These are phyloP conservation scores for Poeciliopsis gracilis DNA, from an alignment of 2,797 vertebrate species.

Conservation along the genomic window DNA sequence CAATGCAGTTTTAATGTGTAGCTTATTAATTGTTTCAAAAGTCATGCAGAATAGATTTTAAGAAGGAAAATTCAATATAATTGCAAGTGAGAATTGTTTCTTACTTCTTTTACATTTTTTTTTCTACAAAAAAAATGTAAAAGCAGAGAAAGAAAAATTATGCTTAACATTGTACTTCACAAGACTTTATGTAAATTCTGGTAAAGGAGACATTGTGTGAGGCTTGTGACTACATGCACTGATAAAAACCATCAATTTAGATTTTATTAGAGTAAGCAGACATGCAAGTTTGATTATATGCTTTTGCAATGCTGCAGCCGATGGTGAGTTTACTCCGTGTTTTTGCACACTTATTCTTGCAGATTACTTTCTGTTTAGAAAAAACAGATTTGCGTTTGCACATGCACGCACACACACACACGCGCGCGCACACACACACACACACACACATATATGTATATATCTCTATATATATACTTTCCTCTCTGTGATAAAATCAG, in stretches of 20 bases:
- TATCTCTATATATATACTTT: background rate
- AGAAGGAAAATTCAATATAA: conserved; percentile 6
- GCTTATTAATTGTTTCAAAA: conserved; percentile 39
- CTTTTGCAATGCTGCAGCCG: background rate
- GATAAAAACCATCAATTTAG: conserved; percentile 1
- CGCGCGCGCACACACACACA: no score
- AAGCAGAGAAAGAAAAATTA: background rate
- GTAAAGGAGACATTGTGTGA: background rate
- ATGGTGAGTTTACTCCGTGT: background rate
- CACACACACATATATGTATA: no score
- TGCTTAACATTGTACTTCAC: background rate
- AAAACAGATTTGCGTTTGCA: background rate
- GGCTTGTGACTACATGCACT: conserved; percentile 6
- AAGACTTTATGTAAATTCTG: background rate
- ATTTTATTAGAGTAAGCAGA: conserved; percentile 4
- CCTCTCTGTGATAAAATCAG: background rate
- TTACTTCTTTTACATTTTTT: background rate
- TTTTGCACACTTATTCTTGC: background rate
- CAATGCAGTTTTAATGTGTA: conserved; percentile 5
- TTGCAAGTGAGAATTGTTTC: background rate
- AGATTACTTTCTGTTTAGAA: background rate
- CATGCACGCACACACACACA: no score
- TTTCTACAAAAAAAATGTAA: background rate
- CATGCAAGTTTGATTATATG: background rate
- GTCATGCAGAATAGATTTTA: background rate